Base-by-base conservation (phyloP, 2,113 vertebrate species). In the Anarrhichthys ocellatus region DNA sequence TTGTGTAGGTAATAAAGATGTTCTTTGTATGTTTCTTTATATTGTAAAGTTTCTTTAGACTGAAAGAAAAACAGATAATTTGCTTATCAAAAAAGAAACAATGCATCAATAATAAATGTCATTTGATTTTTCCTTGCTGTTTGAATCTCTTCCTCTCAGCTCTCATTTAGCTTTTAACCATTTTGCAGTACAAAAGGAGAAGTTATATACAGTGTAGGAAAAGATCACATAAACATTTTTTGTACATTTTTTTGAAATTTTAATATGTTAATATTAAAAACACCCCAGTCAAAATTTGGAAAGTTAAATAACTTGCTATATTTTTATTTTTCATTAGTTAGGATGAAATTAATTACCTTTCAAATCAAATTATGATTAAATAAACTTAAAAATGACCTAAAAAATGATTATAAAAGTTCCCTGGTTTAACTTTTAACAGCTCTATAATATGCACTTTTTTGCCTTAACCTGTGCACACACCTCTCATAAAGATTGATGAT, bases 1-100 rank as follows among this genome's bases (percentile, higher is more conserved):
- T 93, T 94, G 93, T 96, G 93, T 96, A 95, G 92, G 92, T 95
- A 94, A 94, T 91, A 95, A 91, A 94, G 86, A 94, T 94, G 94
- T 95, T 92, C 93, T 95, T 92, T 94, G 94, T 94, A 95, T 94
- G 92, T 94, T 93, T 94, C 94, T 95, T 94, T 95, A 94, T 95
- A 94, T 93, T 94, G 93, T 93, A 95, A 93, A 94, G 93, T 94
- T 94, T 90, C 93, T 95, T 95, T 95, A 95, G 95, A 94, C 91
- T 90, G 90, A 95, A 94, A 92, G 87, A 91, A 93, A 93, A 93
- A 94, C 91, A 89, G 90, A 94, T 93, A 80, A 93, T 94, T 95
- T 95, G 92, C 93, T 94, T 94, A 95, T 94, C 91, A 89, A 94
- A 94, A 92, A 93, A 92, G 91, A 94, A 92, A 95, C 87, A 91